phyloP scores from a whole-genome alignment of 2,888 invertebrate genomes.

The Nephrocerus scutellatus region DNA sequence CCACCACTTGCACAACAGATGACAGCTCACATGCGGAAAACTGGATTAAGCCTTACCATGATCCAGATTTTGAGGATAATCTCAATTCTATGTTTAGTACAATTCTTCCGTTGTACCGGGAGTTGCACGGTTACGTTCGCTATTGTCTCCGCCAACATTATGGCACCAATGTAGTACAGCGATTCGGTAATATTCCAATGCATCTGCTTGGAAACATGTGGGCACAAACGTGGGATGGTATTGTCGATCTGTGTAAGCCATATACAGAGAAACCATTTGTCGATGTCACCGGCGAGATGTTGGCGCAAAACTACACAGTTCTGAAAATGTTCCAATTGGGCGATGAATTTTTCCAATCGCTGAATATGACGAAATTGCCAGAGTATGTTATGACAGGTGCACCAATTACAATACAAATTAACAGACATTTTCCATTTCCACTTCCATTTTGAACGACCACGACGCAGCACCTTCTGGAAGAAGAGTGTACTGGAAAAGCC shows the following conservation, averaged over 20 bases:
- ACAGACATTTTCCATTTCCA: no score
- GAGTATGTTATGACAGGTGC: constrained; percentile 14
- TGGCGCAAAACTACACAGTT: constrained; percentile 63
- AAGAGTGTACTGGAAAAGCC: constrained; percentile 77
- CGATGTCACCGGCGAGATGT: constrained; percentile 66
- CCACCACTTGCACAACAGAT: constrained; percentile 50
- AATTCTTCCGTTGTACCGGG: constrained; percentile 70
- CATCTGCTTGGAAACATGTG: constrained; percentile 77
- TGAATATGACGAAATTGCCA: constrained; percentile 74
- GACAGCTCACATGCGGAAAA: constrained; percentile 61
- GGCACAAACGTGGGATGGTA: constrained; percentile 66
- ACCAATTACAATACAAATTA: no score
- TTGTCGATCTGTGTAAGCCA: constrained; percentile 57
- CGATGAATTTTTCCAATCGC: constrained; percentile 76
- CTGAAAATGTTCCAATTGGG: constrained; percentile 72
- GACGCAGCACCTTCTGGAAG: constrained; percentile 65
- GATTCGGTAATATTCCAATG: constrained; percentile 67
- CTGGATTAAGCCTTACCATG: constrained; percentile 68
- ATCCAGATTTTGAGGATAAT: constrained; percentile 60
- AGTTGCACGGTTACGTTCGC: constrained; percentile 76
- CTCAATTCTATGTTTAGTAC: constrained; percentile 62
- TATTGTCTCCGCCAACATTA: constrained; percentile 62
- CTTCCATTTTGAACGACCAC: no score
- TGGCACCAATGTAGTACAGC: constrained; percentile 58
- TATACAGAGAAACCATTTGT: constrained; percentile 61